These are phyloP conservation scores for Parazoanthus swiftii DNA, from an alignment of 92 coral and sea anemone genomes.

Conservation along the genomic window DNA sequence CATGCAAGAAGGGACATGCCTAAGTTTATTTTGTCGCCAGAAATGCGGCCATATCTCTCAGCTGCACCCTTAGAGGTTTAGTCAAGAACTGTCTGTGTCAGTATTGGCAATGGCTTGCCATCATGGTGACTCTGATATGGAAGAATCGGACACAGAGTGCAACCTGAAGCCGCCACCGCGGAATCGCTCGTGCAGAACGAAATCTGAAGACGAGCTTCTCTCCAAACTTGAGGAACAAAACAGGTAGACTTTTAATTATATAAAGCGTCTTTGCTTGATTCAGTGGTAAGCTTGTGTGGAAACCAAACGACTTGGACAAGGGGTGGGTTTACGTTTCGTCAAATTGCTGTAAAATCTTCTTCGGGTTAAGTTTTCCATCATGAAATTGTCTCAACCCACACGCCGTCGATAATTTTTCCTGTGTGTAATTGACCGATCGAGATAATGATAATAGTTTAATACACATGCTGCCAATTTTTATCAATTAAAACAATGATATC, in stretches of 20 bases:
- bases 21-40: neutral
- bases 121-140: constrained; percentile 33
- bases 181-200: constrained; percentile 23
- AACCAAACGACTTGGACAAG: neutral
- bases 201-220: constrained; percentile 28
- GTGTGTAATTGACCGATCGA: neutral
- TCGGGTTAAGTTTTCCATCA: neutral
- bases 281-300: neutral
- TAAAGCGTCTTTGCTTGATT: neutral
- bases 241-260: neutral
- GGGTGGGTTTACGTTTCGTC: neutral
- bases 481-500: neutral
- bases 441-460: too few relatives aligned
- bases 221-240: constrained; percentile 40
- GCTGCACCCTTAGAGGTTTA: neutral
- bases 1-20: neutral
- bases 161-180: constrained; percentile 38
- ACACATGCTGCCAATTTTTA: neutral
- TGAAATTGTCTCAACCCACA: neutral
- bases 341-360: neutral
- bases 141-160: constrained; percentile 34
- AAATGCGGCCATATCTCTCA: neutral
- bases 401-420: neutral
- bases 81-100: neutral
- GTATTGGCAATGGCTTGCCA: constrained; percentile 29